Base-by-base conservation (phyloP, 2,888 invertebrate species). In the Drosophila rellima region DNA sequence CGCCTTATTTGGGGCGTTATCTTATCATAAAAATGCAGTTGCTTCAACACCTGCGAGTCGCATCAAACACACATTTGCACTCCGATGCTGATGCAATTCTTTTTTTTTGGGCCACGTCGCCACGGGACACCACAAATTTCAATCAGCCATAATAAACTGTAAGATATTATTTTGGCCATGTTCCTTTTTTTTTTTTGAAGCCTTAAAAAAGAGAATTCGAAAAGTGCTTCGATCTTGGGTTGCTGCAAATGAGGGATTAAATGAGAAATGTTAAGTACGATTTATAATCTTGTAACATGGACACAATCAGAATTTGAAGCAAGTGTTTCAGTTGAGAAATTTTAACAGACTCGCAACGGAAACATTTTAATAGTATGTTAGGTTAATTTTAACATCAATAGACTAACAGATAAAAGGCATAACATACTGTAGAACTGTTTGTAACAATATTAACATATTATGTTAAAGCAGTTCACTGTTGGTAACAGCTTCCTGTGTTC, bases 1-100 rank as follows among this genome's bases (percentile, higher is more conserved):
- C 70, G 76, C 76, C 79, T 68, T 76, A 72, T 75, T 78, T 67
- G 68, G 82, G 82, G 82, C 76, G 88, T 76, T 88, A 87, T 83
- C 83, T 83, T 83, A 83, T 83, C 83, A 79, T 83, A 88, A 83
- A 82, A 83, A 88, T 85, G 85, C 88, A 82, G 82, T 83, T 84
- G 79, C 82, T 74, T 82, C 85, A 79, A 83, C 83, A 83, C 83
- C 83, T 83, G 83, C 83, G 64, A 70, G 78, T 55, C 54, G 71
- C 82, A 72, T 76, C 85, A 83, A 85, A 88, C 85, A 83, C 71
- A 85, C 82, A 83, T 83, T 83, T 85, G 82, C 83, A 88, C 83
- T 83, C 79, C 35, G 68, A 47, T 69, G 71, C 39, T 44, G 68
- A 47, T 69, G 71, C 39, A 73, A 56, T 31, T 40, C 17, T 37